Evolutionary conservation across 2,113 vertebrate genomes (phyloP).

Genomic region (Phocoena phocoena): DNA sequence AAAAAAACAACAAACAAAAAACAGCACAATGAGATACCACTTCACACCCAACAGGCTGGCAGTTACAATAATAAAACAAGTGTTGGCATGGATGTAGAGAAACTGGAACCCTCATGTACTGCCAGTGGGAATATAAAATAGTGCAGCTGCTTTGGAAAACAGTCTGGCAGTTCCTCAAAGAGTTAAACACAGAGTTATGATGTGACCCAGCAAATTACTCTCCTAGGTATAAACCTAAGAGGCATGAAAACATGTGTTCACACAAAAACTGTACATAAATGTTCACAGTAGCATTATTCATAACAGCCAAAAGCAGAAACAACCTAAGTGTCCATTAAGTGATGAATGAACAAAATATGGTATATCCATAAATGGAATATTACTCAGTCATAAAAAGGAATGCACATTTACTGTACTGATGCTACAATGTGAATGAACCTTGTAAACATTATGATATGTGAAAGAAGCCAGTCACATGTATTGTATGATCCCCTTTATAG

Average conservation of each 20-base stretch:
- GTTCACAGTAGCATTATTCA: neutral
- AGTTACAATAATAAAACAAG: neutral
- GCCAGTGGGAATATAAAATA: neutral
- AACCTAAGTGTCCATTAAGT: neutral
- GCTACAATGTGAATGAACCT: neutral
- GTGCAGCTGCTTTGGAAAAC: neutral
- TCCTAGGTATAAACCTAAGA: neutral
- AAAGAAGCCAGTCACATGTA: neutral
- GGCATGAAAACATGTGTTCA: neutral
- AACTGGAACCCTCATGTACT: neutral
- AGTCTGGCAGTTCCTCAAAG: neutral
- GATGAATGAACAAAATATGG: neutral
- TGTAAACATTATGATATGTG: neutral
- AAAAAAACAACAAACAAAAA: too few relatives aligned
- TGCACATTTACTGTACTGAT: neutral
- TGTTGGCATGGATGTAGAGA: neutral
- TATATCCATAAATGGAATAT: neutral
- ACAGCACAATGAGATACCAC: neutral
- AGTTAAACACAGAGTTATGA: neutral
- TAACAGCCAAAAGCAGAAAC: neutral
- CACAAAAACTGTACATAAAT: neutral
- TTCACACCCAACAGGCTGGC: neutral
- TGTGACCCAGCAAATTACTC: neutral
- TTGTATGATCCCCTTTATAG: neutral
- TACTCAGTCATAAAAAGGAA: neutral